phyloP scores from a whole-genome alignment of 1,140 invertebrate genomes.

The Aphaenogaster ashmeadi region DNA sequence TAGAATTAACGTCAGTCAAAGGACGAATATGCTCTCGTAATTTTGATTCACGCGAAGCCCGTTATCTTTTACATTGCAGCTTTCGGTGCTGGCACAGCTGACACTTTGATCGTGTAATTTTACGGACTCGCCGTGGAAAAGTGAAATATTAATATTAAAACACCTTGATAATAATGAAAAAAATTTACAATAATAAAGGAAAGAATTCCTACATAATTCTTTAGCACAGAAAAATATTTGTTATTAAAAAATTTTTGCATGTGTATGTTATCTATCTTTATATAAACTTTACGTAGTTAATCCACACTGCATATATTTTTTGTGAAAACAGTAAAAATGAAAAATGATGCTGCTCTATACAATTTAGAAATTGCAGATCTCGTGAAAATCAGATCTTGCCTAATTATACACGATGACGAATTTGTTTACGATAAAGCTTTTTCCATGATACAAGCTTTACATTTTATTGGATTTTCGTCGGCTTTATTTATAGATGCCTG shows the following conservation, averaged over 20 bases:
- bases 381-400: not conserved
- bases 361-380: not conserved
- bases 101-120: conserved; percentile 65
- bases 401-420: not conserved
- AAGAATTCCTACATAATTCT: not conserved
- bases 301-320: not conserved
- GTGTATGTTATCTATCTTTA: not conserved
- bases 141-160: conserved; percentile 61
- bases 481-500: conserved; percentile 6
- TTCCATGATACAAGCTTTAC: not conserved
- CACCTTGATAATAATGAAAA: conserved; percentile 39
- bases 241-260: not conserved
- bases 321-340: not conserved
- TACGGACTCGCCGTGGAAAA: conserved; percentile 41
- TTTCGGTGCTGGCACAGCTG: conserved; percentile 50
- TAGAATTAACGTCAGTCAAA: conserved; percentile 74
- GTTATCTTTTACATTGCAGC: conserved; percentile 63
- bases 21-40: conserved; percentile 65
- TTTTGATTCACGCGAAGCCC: conserved; percentile 67
- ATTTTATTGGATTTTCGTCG: conserved; percentile 17
- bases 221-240: not conserved
- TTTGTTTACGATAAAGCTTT: not conserved
- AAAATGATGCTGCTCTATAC: not conserved
- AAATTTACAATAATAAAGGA: conserved; percentile 19
- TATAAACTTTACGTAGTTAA: conserved; percentile 12